A percentile compares a stretch with the other conserved stretches of the same genome.
Evolutionary conservation across 2,797 vertebrate genomes (phyloP).

Genomic region (Enteromius treurensis): DNA sequence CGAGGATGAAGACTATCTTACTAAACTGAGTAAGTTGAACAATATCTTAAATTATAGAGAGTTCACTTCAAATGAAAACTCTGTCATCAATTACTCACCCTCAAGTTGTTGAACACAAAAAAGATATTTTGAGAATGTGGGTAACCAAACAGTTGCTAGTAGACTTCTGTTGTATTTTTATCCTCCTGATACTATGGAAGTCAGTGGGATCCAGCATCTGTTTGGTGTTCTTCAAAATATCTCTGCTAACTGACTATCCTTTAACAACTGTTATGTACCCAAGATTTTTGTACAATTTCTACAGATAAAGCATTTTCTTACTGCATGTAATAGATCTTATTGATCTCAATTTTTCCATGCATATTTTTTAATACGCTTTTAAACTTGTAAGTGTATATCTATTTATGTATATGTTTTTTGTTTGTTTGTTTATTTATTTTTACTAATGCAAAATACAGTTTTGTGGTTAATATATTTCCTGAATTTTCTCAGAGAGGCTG

Average conservation of each 20-base stretch:
- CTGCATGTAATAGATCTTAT: background rate
- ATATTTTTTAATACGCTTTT: background rate
- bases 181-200: background rate
- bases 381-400: background rate
- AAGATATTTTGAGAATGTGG: background rate
- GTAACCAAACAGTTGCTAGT: background rate
- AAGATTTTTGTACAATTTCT: background rate
- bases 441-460: background rate
- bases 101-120: background rate
- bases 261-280: background rate
- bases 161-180: background rate
- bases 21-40: constrained; percentile 84
- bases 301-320: background rate
- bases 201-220: background rate
- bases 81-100: background rate
- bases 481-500: constrained; percentile 73
- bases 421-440: too few species aligned
- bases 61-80: background rate
- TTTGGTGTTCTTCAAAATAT: too few species aligned
- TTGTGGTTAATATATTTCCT: background rate
- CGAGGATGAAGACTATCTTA: constrained; percentile 78
- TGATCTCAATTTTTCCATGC: background rate
- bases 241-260: too few species aligned
- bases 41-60: background rate
- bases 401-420: too few species aligned